Conservation (phyloP, 2,888 invertebrate genomes). For the Bellardia pandia region DNA sequence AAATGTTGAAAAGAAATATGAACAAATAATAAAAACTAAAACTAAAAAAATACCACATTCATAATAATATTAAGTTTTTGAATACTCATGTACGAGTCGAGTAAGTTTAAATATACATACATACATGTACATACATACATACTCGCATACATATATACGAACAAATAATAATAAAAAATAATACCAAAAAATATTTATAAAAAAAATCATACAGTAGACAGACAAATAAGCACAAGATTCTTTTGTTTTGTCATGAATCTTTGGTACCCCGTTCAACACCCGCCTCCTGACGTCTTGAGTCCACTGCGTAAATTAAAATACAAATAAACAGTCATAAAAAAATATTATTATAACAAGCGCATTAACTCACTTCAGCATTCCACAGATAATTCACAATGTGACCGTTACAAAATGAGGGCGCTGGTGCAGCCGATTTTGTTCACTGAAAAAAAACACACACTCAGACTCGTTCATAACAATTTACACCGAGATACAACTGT, state of each 20-base stretch:
- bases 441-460: slow-evolving; percentile 12
- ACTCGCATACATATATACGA: slow-evolving; percentile 6
- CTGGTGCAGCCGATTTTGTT: slow-evolving; percentile 52
- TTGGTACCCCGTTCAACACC: slow-evolving; percentile 17
- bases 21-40: slow-evolving; percentile 14
- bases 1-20: slow-evolving; percentile 22
- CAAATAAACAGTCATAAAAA: slow-evolving; percentile 73
- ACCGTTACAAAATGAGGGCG: slow-evolving; percentile 70
- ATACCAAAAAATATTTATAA: slow-evolving; percentile 33
- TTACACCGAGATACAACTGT: slow-evolving; percentile 1
- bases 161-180: slow-evolving; percentile 11
- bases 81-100: slow-evolving; percentile 14
- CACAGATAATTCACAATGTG: slow-evolving; percentile 59
- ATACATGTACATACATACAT: slow-evolving; percentile 32
- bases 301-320: slow-evolving; percentile 67
- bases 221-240: slow-evolving; percentile 55
- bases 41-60: slow-evolving; percentile 34
- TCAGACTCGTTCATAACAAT: neutral
- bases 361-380: slow-evolving; percentile 76
- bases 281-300: slow-evolving; percentile 27
- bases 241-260: slow-evolving; percentile 65
- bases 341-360: slow-evolving; percentile 71
- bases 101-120: neutral
- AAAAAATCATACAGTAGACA: slow-evolving; percentile 45
- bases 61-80: slow-evolving; percentile 27